Evolutionary conservation across 2,797 vertebrate species (phyloP).

Genomic region (Leptoclinus maculatus): DNA sequence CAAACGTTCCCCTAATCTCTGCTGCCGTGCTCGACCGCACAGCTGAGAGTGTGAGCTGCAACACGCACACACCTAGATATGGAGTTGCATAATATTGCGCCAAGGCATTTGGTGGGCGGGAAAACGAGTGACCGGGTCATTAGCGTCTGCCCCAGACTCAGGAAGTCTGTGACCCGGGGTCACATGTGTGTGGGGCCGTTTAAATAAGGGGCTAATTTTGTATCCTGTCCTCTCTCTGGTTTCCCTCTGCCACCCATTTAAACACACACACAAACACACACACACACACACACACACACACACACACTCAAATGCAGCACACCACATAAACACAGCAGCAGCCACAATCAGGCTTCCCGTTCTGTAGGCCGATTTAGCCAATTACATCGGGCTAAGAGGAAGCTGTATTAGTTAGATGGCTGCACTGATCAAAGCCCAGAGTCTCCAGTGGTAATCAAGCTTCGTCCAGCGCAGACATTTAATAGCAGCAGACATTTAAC

Average conservation of each 20-base stretch:
- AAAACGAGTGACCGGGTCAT: slow-evolving; percentile 51
- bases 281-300: slow-evolving; percentile 20
- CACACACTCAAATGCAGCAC: slow-evolving; percentile 29
- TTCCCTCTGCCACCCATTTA: slow-evolving; percentile 34
- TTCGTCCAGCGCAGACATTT: slow-evolving; percentile 45
- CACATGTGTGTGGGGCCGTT: slow-evolving; percentile 42
- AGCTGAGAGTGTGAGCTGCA: slow-evolving; percentile 29
- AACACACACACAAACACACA: slow-evolving; percentile 10
- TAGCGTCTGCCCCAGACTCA: slow-evolving; percentile 63
- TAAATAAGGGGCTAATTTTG: slow-evolving; percentile 62
- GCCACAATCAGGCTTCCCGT: slow-evolving; percentile 62
- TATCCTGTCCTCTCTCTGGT: slow-evolving; percentile 60
- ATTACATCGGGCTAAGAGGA: slow-evolving; percentile 70
- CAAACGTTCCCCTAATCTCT: slow-evolving; percentile 28
- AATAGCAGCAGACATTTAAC: slow-evolving; percentile 59
- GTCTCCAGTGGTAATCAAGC: slow-evolving; percentile 57
- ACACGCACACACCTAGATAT: slow-evolving; percentile 34
- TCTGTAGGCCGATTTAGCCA: slow-evolving; percentile 62
- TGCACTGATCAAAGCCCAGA: slow-evolving; percentile 73
- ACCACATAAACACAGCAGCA: slow-evolving; percentile 59
- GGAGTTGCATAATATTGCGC: slow-evolving; percentile 21
- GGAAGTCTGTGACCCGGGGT: slow-evolving; percentile 67
- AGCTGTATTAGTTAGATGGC: slow-evolving; percentile 66
- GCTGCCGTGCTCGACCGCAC: slow-evolving; percentile 16
- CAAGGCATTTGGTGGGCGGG: slow-evolving; percentile 19